Evolutionary conservation across 2,797 vertebrate genomes (phyloP).

Genomic region (Coranthus polyacanthus): DNA sequence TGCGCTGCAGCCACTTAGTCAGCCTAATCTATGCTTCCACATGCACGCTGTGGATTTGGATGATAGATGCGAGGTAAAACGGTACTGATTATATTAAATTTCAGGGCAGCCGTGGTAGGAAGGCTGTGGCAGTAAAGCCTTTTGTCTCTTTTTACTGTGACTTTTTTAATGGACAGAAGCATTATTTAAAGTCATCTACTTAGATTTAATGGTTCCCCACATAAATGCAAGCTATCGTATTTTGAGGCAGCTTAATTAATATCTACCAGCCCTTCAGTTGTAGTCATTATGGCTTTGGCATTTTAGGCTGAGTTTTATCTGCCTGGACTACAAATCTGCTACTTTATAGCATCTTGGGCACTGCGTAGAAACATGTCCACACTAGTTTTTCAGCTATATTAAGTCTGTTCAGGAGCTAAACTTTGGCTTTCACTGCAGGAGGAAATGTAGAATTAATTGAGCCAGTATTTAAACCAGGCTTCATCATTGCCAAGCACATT

Average conservation of each 20-base stretch:
- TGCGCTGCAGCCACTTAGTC: background rate
- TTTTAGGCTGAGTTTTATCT: constrained; percentile 43
- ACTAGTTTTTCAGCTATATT: background rate
- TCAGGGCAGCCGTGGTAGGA: background rate
- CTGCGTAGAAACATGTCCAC: background rate
- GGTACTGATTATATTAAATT: background rate
- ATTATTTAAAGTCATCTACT: constrained; percentile 13
- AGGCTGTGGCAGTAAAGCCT: background rate
- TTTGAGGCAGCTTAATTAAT: constrained; percentile 6
- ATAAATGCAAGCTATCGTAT: constrained; percentile 7
- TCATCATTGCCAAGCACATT: constrained; percentile 42
- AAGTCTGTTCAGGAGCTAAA: constrained; percentile 11
- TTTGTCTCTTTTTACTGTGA: background rate
- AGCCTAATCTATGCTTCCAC: background rate
- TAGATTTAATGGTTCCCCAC: background rate
- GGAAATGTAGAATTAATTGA: constrained; percentile 41
- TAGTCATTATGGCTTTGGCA: constrained; percentile 32
- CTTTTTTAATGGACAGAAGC: constrained; percentile 2
- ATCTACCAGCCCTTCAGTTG: constrained; percentile 25
- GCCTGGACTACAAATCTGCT: constrained; percentile 23
- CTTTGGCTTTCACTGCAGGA: constrained; percentile 22
- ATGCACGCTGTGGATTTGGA: background rate
- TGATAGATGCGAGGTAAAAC: background rate
- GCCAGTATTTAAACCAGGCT: constrained; percentile 41
- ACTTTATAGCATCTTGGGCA: constrained; percentile 4